Evolutionary conservation across 1,140 invertebrate genomes (phyloP).

Genomic region (Trichogramma pretiosum): DNA sequence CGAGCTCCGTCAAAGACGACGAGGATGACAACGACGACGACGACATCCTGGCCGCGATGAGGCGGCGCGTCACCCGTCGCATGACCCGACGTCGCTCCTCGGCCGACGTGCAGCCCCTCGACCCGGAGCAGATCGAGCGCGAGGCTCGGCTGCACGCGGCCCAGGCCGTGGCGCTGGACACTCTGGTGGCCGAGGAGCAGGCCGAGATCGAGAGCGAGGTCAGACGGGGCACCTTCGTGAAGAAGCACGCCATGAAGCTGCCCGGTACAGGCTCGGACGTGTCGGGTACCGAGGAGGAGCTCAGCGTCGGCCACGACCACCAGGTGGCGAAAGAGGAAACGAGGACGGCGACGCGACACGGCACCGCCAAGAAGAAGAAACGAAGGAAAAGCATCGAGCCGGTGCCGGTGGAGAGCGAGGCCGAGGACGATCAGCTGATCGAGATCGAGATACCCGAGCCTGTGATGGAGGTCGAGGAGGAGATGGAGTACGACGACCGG

Average conservation of each 20-base stretch:
- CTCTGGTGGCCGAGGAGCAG: constrained; percentile 41
- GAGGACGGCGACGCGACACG: background rate
- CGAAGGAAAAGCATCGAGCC: constrained; percentile 7
- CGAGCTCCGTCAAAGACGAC: constrained; percentile 1
- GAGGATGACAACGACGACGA: constrained; percentile 13
- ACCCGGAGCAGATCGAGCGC: constrained; percentile 32
- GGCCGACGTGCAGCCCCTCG: constrained; percentile 27
- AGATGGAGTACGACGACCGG: constrained; percentile 11
- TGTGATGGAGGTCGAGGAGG: constrained; percentile 11
- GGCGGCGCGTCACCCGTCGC: constrained; percentile 31
- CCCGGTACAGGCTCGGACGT: background rate
- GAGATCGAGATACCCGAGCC: constrained; percentile 9
- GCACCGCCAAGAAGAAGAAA: constrained; percentile 6
- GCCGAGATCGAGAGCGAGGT: constrained; percentile 35
- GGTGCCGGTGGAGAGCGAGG: constrained; percentile 9
- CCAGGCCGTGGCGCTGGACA: constrained; percentile 41
- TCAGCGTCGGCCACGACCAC: no score
- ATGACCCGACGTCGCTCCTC: constrained; percentile 38
- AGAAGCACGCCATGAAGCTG: constrained; percentile 19
- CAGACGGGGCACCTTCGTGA: constrained; percentile 27
- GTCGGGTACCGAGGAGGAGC: constrained; percentile 15
- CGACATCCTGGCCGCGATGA: constrained; percentile 22
- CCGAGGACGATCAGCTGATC: constrained; percentile 10
- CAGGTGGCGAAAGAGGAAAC: background rate
- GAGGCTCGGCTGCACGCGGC: constrained; percentile 35